Conservation (phyloP, 2,888 invertebrate genomes). For the Ichneumon xanthorius region DNA sequence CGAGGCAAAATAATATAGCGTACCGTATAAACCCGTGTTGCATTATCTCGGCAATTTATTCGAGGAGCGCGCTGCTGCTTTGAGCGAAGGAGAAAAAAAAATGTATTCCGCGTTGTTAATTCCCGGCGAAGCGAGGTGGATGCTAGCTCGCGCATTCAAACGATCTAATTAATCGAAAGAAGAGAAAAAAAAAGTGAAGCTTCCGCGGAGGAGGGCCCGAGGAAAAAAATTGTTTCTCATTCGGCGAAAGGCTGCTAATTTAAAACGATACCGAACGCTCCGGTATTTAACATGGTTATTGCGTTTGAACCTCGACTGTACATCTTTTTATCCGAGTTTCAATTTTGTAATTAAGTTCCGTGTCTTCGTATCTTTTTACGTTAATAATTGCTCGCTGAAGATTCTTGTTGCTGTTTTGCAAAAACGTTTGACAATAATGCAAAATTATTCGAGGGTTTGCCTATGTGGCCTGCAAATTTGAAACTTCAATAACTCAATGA, state of each 20-base stretch:
- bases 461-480: too few relatives aligned
- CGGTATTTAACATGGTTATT: not conserved
- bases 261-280: not conserved
- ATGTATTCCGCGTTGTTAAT: conserved; percentile 56
- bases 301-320: not conserved
- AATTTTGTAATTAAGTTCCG: not conserved
- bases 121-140: conserved; percentile 53
- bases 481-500: too few relatives aligned
- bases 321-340: not conserved
- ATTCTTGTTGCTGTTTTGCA: too few relatives aligned
- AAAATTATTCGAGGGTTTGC: not conserved
- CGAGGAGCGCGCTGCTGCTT: conserved; percentile 55
- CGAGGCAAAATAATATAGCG: conserved; percentile 29
- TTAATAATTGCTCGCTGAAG: too few relatives aligned
- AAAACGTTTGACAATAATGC: not conserved
- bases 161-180: conserved; percentile 73
- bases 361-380: not conserved
- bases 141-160: conserved; percentile 58
- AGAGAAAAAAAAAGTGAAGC: conserved; percentile 69
- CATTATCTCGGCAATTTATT: conserved; percentile 71
- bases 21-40: conserved; percentile 27
- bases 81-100: conserved; percentile 30
- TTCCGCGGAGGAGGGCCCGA: conserved; percentile 16
- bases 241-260: not conserved
- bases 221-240: conserved; percentile 21